Evolutionary conservation across 2,888 invertebrate genomes (phyloP).

Genomic region (Nasonovia ribisnigri): DNA sequence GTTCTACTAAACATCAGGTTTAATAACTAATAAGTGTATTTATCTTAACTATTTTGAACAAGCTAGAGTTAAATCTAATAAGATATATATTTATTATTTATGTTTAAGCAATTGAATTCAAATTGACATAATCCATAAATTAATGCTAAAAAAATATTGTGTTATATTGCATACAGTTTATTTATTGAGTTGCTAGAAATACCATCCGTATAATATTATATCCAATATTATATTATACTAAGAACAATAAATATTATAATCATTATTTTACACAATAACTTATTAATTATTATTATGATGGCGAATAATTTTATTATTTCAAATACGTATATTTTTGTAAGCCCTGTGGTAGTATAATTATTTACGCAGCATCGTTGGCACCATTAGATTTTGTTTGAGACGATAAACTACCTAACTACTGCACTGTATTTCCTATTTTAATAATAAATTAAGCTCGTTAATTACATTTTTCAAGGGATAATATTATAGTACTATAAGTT

Average conservation of each 20-base stretch:
- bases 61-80: neutral
- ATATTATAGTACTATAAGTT: too few species aligned
- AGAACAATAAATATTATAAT: neutral
- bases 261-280: neutral
- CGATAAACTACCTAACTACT: neutral
- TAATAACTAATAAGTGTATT: neutral
- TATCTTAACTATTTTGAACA: neutral
- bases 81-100: neutral
- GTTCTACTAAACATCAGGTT: neutral
- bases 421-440: neutral
- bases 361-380: neutral
- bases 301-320: neutral
- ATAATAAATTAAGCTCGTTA: neutral
- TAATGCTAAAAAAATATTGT: neutral
- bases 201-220: neutral
- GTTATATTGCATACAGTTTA: neutral
- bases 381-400: neutral
- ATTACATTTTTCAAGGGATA: neutral
- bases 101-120: neutral
- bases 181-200: neutral
- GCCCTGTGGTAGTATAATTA: neutral
- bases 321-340: neutral
- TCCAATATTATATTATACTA: neutral
- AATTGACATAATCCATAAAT: neutral
- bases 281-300: neutral